A percentile compares a stretch with the other conserved stretches of the same genome.
phyloP scores from a whole-genome alignment of 2,797 vertebrate genomes.

The Sebastes dallii region DNA sequence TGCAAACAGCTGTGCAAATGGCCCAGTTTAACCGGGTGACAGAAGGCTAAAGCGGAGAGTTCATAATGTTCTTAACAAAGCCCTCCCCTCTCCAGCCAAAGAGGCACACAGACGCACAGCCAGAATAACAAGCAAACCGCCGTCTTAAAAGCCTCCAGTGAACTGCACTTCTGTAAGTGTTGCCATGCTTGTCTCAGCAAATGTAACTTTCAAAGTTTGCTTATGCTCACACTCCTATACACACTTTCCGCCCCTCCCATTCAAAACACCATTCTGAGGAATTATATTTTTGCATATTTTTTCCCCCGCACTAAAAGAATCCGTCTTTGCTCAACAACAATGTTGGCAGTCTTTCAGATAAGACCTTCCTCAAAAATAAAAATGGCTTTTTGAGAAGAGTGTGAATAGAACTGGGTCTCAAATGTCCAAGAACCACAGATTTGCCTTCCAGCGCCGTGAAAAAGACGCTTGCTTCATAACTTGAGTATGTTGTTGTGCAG shows the following conservation, averaged over 20 bases:
- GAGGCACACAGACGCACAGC: not conserved
- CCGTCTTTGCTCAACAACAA: constrained; percentile 38
- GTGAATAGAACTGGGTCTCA: not conserved
- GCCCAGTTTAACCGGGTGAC: constrained; percentile 14
- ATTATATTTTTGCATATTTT: constrained; percentile 46
- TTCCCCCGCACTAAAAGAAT: constrained; percentile 4
- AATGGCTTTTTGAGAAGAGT: constrained; percentile 6
- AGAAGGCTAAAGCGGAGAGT: not conserved
- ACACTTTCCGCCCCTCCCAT: constrained; percentile 2
- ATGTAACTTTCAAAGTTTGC: constrained; percentile 39
- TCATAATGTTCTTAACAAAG: constrained; percentile 29
- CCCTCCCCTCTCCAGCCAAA: constrained; percentile 9
- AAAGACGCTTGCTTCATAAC: not conserved
- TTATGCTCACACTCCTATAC: not conserved
- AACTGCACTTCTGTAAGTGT: constrained; percentile 35
- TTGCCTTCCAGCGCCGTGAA: not conserved
- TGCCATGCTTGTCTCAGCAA: constrained; percentile 62
- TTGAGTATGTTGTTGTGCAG: not conserved
- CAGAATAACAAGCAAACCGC: constrained; percentile 29
- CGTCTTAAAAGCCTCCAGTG: constrained; percentile 45
- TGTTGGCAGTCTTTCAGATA: constrained; percentile 21
- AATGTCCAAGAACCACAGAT: constrained; percentile 22
- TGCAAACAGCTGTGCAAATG: constrained; percentile 25
- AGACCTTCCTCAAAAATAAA: constrained; percentile 14
- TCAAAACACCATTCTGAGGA: constrained; percentile 37